A percentile compares a stretch with the other conserved stretches of the same genome.
Evolutionary conservation across 2,888 invertebrate species (phyloP).

Genomic region (Poecilobothrus nobilitatus): DNA sequence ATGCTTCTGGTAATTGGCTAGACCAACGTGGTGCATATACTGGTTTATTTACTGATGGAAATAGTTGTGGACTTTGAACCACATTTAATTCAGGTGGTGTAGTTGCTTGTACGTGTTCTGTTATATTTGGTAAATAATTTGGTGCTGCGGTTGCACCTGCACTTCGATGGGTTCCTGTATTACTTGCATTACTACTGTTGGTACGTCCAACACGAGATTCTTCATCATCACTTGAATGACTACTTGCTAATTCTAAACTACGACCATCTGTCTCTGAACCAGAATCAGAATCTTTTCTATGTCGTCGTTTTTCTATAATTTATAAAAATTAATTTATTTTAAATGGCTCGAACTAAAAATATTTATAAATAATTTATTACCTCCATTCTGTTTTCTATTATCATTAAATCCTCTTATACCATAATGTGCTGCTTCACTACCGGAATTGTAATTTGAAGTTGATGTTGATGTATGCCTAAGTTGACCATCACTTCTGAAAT

Average conservation of each 20-base stretch:
- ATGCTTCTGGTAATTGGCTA: constrained; percentile 57
- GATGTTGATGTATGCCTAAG: constrained; percentile 75
- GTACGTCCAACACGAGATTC: constrained; percentile 47
- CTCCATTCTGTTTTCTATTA: background rate
- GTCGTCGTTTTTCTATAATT: constrained; percentile 28
- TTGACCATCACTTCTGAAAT: constrained; percentile 67
- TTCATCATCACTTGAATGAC: constrained; percentile 90
- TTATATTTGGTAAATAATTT: constrained; percentile 56
- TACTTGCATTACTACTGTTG: constrained; percentile 31
- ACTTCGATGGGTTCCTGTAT: constrained; percentile 44
- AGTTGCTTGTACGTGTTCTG: constrained; percentile 51
- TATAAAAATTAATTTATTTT: background rate
- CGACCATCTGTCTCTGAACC: constrained; percentile 74
- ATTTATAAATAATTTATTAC: constrained; percentile 9
- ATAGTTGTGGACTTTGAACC: constrained; percentile 58
- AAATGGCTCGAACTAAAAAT: background rate
- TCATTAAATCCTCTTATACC: constrained; percentile 46
- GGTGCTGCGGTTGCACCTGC: constrained; percentile 43
- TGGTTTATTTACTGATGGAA: constrained; percentile 56
- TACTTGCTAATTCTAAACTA: constrained; percentile 84
- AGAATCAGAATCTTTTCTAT: constrained; percentile 62
- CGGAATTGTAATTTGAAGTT: constrained; percentile 78
- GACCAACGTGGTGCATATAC: constrained; percentile 61
- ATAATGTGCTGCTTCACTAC: constrained; percentile 67
- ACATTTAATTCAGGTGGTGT: constrained; percentile 56